phyloP scores from a whole-genome alignment of 2,797 vertebrate genomes.

The Streptopelia turtur region DNA sequence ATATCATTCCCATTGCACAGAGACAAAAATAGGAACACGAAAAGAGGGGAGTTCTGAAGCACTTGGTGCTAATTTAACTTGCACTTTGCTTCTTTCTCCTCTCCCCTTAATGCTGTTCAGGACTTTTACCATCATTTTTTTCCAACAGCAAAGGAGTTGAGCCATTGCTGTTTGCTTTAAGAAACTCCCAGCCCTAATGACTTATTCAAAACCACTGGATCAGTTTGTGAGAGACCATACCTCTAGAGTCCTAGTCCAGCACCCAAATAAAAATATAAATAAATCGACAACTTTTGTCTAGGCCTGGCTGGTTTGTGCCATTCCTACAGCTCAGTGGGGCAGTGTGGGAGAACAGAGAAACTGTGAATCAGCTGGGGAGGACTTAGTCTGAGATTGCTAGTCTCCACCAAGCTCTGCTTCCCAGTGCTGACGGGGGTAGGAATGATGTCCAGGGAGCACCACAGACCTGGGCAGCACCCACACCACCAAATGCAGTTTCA shows the following conservation, averaged over 20 bases:
- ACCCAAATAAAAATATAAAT: neutral
- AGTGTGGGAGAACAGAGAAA: neutral
- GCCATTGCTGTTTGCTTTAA: neutral
- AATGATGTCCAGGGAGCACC: rapidly evolving
- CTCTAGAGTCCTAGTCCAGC: neutral
- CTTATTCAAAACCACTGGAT: neutral
- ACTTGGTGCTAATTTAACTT: neutral
- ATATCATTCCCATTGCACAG: neutral
- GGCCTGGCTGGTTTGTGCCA: too few relatives aligned
- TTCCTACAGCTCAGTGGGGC: too few relatives aligned
- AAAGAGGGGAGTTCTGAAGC: neutral
- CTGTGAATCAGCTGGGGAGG: rapidly evolving
- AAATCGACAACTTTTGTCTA: too few relatives aligned
- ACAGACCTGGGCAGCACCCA: neutral
- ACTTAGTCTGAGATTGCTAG: neutral
- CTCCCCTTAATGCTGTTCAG: neutral
- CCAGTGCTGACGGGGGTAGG: rapidly evolving
- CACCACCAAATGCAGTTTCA: rapidly evolving
- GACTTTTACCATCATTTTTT: neutral
- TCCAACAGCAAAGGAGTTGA: neutral
- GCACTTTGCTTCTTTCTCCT: neutral
- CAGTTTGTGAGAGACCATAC: neutral
- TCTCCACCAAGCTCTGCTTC: neutral
- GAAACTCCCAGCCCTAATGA: neutral
- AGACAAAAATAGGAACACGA: neutral